These are phyloP conservation scores for Dreissena rostriformis DNA, from an alignment of 1,140 invertebrate species.

Conservation along the genomic window DNA sequence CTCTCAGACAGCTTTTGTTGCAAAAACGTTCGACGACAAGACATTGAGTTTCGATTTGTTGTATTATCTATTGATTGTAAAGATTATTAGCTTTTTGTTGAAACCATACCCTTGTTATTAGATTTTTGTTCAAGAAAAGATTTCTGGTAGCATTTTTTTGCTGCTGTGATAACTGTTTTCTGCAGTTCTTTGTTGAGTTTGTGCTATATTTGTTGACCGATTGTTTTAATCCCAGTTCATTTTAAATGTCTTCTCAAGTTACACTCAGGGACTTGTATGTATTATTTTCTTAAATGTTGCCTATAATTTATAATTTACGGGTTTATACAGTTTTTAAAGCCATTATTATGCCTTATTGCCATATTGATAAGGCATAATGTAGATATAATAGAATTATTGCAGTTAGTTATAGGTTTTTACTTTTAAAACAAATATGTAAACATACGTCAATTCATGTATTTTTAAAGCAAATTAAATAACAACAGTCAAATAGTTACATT, in stretches of 20 bases:
- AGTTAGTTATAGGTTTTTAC: too few relatives aligned
- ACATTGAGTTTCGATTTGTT: constrained; percentile 27
- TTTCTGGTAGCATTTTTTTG: constrained; percentile 19
- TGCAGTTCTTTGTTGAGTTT: constrained; percentile 45
- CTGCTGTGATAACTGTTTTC: constrained; percentile 46
- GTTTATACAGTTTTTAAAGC: not conserved
- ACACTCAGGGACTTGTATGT: constrained; percentile 44
- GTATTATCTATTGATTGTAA: constrained; percentile 4
- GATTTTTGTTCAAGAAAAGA: not conserved
- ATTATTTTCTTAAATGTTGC: not conserved
- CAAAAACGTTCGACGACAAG: constrained; percentile 53
- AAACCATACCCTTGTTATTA: constrained; percentile 13
- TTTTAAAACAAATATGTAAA: too few relatives aligned
- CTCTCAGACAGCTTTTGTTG: constrained; percentile 58
- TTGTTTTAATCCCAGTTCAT: not conserved
- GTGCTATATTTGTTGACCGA: constrained; percentile 35
- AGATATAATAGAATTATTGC: too few relatives aligned
- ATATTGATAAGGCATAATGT: too few relatives aligned
- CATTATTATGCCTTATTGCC: too few relatives aligned
- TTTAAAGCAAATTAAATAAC: too few relatives aligned
- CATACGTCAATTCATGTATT: too few relatives aligned
- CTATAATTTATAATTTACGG: not conserved
- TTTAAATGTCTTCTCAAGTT: constrained; percentile 47
- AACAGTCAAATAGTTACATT: too few relatives aligned
- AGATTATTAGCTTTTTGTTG: constrained; percentile 15